Evolutionary conservation across 2,888 invertebrate species (phyloP).

Genomic region (Polyploca ridens): DNA sequence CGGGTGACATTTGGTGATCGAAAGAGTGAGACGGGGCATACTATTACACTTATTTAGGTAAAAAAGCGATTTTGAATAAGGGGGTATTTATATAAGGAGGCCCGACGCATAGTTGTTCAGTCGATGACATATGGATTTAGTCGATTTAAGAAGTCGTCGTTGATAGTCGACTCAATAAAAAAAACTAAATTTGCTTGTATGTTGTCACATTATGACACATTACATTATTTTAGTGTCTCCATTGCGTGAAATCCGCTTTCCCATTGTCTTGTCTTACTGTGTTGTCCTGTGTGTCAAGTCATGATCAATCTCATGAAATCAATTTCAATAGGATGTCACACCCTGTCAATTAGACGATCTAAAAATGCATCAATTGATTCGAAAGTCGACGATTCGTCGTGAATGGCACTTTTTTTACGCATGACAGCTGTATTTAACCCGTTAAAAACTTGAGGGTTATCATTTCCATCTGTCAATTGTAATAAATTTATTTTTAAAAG

Average conservation of each 20-base stretch:
- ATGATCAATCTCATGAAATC: neutral
- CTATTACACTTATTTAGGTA: too few relatives aligned
- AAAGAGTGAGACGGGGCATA: too few relatives aligned
- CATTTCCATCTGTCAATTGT: neutral
- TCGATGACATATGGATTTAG: neutral
- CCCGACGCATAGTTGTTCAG: neutral
- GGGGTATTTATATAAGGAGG: neutral
- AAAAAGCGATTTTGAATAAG: too few relatives aligned
- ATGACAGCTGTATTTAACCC: conserved; percentile 4
- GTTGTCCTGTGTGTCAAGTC: neutral
- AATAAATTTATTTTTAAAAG: conserved; percentile 6
- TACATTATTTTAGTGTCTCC: too few relatives aligned
- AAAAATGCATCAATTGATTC: neutral
- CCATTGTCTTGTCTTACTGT: neutral
- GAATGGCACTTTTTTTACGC: neutral
- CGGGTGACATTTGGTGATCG: too few relatives aligned
- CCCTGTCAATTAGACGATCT: neutral
- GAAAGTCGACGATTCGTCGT: neutral
- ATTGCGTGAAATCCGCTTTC: too few relatives aligned
- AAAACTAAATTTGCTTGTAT: too few relatives aligned
- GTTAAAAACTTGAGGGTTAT: neutral
- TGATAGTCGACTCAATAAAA: too few relatives aligned
- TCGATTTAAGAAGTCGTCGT: neutral
- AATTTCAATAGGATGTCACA: neutral
- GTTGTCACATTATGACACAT: too few relatives aligned